phyloP scores from a whole-genome alignment of 2,797 vertebrate species.

The Tamandua tetradactyla region DNA sequence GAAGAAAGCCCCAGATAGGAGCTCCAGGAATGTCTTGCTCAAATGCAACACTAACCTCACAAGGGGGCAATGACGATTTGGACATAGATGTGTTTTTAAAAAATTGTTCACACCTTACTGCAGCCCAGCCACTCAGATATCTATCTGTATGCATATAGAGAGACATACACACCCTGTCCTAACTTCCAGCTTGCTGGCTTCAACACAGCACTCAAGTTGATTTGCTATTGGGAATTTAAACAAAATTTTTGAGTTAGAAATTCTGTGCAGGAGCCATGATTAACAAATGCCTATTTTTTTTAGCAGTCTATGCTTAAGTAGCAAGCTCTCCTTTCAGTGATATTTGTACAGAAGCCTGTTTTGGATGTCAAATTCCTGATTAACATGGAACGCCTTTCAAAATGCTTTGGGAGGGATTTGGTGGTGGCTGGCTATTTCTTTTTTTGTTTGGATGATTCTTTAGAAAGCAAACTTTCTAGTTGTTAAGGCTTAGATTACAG shows the following conservation, averaged over 20 bases:
- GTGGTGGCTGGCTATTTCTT: conserved; percentile 16
- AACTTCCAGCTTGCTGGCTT: not conserved
- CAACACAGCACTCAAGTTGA: not conserved
- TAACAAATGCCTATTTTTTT: not conserved
- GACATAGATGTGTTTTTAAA: not conserved
- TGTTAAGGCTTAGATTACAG: not conserved
- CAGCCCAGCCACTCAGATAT: not conserved
- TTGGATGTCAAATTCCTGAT: not conserved
- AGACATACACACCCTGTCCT: not conserved
- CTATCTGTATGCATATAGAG: not conserved
- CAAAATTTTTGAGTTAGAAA: conserved; percentile 16
- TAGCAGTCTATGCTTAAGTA: not conserved
- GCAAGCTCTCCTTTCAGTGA: conserved; percentile 2
- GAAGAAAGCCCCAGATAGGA: not conserved
- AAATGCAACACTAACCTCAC: conserved; percentile 16
- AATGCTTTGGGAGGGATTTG: not conserved
- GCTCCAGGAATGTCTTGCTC: not conserved
- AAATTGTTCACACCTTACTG: not conserved
- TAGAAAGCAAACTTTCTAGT: conserved; percentile 25
- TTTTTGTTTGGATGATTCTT: conserved; percentile 30
- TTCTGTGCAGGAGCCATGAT: not conserved
- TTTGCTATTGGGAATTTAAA: not conserved
- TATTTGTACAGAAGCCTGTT: not conserved
- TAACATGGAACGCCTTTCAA: conserved; percentile 46
- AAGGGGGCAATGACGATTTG: not conserved